A percentile compares a stretch with the other conserved stretches of the same genome.
Conservation (phyloP, 1,140 invertebrate genomes). For the Pinna nobilis region DNA sequence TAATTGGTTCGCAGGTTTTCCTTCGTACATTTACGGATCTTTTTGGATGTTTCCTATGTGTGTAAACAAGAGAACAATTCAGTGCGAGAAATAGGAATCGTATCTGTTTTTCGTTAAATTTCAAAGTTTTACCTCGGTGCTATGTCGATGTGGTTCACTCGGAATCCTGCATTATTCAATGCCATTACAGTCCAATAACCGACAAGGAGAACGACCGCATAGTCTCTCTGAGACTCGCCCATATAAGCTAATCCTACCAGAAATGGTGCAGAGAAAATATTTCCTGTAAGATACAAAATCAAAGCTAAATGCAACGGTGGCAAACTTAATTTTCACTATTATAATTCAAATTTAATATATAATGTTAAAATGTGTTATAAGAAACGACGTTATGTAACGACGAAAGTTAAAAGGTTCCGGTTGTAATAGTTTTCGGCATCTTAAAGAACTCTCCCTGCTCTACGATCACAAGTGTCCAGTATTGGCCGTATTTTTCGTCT, state of each 20-base stretch:
- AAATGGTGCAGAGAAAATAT: slow-evolving; percentile 32
- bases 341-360: background rate
- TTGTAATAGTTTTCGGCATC: too few relatives aligned
- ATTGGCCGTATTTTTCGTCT: too few relatives aligned
- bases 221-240: background rate
- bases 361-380: background rate
- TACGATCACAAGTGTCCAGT: too few relatives aligned
- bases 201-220: slow-evolving; percentile 26
- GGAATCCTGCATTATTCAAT: slow-evolving; percentile 87
- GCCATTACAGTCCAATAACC: slow-evolving; percentile 78
- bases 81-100: background rate
- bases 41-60: background rate
- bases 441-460: too few relatives aligned
- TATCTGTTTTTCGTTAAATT: slow-evolving; percentile 6
- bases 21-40: background rate
- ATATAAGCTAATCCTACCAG: slow-evolving; percentile 34
- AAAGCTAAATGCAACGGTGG: background rate
- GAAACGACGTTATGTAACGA: background rate
- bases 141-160: slow-evolving; percentile 90
- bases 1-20: background rate
- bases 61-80: background rate
- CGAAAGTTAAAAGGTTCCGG: background rate
- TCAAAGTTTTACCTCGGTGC: slow-evolving; percentile 79
- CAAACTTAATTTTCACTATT: background rate
- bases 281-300: slow-evolving; percentile 13